phyloP scores from a whole-genome alignment of 1,140 invertebrate species.

The Cydia fagiglandana region DNA sequence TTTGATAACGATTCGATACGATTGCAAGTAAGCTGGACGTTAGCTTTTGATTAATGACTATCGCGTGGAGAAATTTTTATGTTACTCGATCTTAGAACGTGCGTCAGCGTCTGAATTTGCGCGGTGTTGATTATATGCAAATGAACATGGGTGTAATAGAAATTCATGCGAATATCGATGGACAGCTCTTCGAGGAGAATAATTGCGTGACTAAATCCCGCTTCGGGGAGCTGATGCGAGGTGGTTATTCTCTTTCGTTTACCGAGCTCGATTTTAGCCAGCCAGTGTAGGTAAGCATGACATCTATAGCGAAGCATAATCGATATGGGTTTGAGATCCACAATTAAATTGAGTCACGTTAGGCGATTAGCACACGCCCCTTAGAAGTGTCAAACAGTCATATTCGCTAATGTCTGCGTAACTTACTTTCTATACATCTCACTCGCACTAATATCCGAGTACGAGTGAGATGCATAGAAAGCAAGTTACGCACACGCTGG shows the following conservation, averaged over 20 bases:
- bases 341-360: too few species aligned
- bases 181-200: conserved; percentile 40
- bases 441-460: too few species aligned
- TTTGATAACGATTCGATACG: conserved; percentile 65
- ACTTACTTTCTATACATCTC: too few species aligned
- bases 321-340: too few species aligned
- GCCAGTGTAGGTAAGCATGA: conserved; percentile 16
- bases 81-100: conserved; percentile 29
- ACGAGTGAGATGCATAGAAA: too few species aligned
- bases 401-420: too few species aligned
- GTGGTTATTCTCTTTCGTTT: conserved; percentile 45
- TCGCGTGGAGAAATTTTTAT: conserved; percentile 44
- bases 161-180: conserved; percentile 40
- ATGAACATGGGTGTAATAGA: conserved; percentile 45
- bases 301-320: too few species aligned
- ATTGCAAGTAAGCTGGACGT: conserved; percentile 50
- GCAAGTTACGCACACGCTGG: too few species aligned
- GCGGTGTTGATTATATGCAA: conserved; percentile 48
- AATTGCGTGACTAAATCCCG: conserved; percentile 54
- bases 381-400: too few species aligned
- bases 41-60: conserved; percentile 51
- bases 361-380: too few species aligned
- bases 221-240: conserved; percentile 43
- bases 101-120: conserved; percentile 34
- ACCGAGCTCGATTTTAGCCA: neutral